Evolutionary conservation across 2,797 vertebrate genomes (phyloP).

Genomic region (Intellagama lesueurii): DNA sequence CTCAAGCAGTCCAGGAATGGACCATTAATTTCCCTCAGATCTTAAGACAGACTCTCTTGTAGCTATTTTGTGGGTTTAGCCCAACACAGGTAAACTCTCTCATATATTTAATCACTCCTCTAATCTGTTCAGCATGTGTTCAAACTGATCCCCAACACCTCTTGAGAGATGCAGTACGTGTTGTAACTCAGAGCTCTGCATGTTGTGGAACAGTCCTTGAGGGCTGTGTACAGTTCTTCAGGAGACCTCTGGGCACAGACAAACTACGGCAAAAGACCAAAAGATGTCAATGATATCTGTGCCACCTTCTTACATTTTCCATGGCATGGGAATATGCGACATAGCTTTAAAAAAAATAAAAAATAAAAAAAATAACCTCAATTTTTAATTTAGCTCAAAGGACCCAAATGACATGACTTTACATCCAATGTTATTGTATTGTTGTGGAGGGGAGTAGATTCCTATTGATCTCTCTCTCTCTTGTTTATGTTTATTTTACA

Average conservation of each 20-base stretch:
- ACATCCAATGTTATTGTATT: conserved; percentile 48
- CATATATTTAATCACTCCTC: background rate
- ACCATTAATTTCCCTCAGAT: background rate
- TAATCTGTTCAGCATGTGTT: background rate
- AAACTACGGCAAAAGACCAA: conserved; percentile 22
- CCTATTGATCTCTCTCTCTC: background rate
- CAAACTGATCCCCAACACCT: background rate
- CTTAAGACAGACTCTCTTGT: background rate
- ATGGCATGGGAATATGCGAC: conserved; percentile 20
- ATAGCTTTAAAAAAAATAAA: conserved; percentile 45
- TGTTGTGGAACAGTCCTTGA: background rate
- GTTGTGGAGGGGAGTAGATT: conserved; percentile 9
- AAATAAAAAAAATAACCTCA: conserved; percentile 60
- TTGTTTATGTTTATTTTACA: background rate
- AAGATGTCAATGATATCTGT: background rate
- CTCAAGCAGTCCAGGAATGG: background rate
- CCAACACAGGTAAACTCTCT: background rate
- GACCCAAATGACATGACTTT: conserved; percentile 70
- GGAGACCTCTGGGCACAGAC: background rate
- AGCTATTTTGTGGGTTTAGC: background rate
- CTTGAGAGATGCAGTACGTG: background rate
- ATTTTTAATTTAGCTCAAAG: conserved; percentile 18
- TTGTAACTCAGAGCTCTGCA: conserved; percentile 1
- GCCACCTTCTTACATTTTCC: conserved; percentile 7
- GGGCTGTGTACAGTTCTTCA: background rate